Percentiles rank a stretch among this genome's conserved stretches.
Evolutionary conservation across 2,113 vertebrate species (phyloP).

Genomic region (Zosterops borbonicus): DNA sequence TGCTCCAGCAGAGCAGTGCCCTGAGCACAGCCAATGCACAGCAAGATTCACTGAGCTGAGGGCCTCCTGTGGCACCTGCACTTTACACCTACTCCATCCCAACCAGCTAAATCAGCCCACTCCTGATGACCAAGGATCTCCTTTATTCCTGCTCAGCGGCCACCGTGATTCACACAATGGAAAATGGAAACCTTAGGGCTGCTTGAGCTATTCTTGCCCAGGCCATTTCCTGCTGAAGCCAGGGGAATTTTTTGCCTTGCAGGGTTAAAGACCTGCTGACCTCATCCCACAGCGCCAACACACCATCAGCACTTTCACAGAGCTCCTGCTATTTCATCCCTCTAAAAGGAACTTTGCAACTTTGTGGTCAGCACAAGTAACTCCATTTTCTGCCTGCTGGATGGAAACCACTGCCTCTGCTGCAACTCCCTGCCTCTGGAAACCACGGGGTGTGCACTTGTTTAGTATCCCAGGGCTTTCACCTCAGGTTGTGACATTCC

Average conservation of each 20-base stretch:
- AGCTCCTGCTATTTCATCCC: conserved; percentile 39
- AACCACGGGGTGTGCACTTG: not conserved
- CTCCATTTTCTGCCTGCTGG: not conserved
- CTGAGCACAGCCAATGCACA: accelerated
- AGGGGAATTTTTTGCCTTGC: conserved; percentile 34
- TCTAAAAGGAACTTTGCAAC: not conserved
- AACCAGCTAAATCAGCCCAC: not conserved
- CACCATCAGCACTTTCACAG: conserved; percentile 23
- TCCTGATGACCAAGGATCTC: not conserved
- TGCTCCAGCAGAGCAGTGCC: not conserved
- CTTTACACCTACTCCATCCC: not conserved
- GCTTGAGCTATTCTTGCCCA: not conserved
- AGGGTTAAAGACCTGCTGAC: conserved; percentile 51
- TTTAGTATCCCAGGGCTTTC: not conserved
- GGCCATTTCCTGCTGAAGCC: conserved; percentile 45
- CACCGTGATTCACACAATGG: not conserved
- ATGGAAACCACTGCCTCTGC: not conserved
- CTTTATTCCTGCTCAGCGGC: not conserved
- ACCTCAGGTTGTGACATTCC: not conserved
- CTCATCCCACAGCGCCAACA: not conserved
- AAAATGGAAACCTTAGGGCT: not conserved
- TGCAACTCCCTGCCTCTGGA: not conserved
- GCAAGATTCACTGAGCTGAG: not conserved
- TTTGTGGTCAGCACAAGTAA: conserved; percentile 15
- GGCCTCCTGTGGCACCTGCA: not conserved